Base-by-base conservation (phyloP, 2,113 vertebrate genomes). In the Hippocampus abdominalis region DNA sequence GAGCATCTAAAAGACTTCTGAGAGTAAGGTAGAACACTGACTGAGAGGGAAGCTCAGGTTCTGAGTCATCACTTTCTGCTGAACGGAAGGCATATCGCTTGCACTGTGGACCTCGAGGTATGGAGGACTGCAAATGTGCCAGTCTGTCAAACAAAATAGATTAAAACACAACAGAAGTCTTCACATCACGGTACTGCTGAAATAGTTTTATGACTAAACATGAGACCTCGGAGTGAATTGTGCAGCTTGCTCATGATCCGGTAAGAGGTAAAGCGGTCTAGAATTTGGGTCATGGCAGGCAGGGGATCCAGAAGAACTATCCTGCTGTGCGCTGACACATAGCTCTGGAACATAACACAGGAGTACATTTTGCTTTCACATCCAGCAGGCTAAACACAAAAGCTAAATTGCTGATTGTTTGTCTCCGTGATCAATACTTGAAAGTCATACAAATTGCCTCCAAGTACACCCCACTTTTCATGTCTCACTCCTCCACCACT, bases 261-360 rank as follows among this genome's bases (percentile, higher is more conserved):
- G 57, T 90, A 91, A 0, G 91, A 91, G 11, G 82, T 71, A 15
- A 93, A 93, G 56, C 92, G 91, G 81, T 93, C 92, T 0, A 93
- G 84, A 0, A 93, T 84, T 42, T 71, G 86, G 11, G 76, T 83
- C 87, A 93, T 90, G 10, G 89, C 90, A 1, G 88, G 86, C 23
- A 93, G 78, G 0, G 92, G 92, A 70, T 93, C 92, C 78, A 93
- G 80, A 10, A 93, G 81, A 54, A 93, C 71, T 0, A 83, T 93
- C 4, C 32, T 67, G 20, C 91, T 89, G 39, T 92, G 87, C 51
- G 82, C 70, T 6, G 87, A 87, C 61, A 91, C 72, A 20, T 92
- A 92, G 18, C 70, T 82, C 92, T 93, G 81, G 1, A 42, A 32
- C 10, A 36, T 18, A 39, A 54, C 44, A 44, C 29, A 71, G 4